Conservation (phyloP, 2,797 vertebrate genomes). For the Cyclura pinguis region DNA sequence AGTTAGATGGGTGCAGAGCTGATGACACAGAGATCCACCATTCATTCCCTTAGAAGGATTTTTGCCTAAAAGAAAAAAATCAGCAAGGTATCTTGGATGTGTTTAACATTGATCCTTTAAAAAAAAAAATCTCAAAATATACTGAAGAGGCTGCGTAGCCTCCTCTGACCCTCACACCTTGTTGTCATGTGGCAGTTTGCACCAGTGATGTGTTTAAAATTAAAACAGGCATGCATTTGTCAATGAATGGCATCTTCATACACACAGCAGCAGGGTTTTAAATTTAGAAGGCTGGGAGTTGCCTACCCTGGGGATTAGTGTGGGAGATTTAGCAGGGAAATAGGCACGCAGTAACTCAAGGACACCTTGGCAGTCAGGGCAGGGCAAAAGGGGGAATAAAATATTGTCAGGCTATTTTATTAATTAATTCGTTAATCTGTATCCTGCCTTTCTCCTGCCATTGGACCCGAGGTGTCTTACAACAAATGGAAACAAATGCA, state of each 20-base stretch:
- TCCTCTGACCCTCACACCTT: constrained; percentile 30
- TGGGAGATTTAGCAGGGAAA: constrained; percentile 4
- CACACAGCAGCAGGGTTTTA: background rate
- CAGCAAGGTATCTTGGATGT: constrained; percentile 16
- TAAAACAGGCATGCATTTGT: constrained; percentile 25
- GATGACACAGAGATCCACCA: background rate
- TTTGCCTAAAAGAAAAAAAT: background rate
- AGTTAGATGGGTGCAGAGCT: background rate
- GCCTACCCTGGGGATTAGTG: background rate
- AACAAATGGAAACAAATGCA: too few relatives aligned
- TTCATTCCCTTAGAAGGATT: background rate
- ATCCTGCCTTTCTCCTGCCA: too few relatives aligned
- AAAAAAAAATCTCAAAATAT: background rate
- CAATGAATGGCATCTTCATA: constrained; percentile 35
- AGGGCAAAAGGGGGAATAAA: background rate
- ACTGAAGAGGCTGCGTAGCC: background rate
- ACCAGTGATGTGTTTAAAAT: constrained; percentile 9
- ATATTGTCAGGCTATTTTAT: too few relatives aligned
- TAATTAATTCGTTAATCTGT: too few relatives aligned
- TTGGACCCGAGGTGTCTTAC: too few relatives aligned
- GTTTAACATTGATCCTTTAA: constrained; percentile 31
- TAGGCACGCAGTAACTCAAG: constrained; percentile 26
- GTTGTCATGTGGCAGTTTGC: background rate
- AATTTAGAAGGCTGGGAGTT: constrained; percentile 24
- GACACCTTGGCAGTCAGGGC: constrained; percentile 29